These are phyloP conservation scores for Sturmia bella DNA, from an alignment of 2,888 invertebrate genomes.

Conservation along the genomic window DNA sequence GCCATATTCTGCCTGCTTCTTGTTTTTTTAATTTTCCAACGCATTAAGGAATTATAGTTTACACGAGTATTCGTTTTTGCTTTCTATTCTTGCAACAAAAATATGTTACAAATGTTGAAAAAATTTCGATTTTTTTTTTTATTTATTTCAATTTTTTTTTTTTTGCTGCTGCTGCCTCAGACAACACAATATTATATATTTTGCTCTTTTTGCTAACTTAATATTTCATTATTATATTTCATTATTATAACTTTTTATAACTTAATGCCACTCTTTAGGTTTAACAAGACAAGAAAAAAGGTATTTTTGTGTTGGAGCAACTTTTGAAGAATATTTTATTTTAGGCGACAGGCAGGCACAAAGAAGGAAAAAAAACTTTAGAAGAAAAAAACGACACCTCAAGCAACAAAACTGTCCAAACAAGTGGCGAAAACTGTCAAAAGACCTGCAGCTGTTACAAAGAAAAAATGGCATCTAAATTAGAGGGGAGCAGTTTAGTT, in stretches of 20 bases:
- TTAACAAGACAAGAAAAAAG: slow-evolving; percentile 1
- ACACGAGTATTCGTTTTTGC: no score
- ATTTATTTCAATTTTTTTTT: slow-evolving; percentile 59
- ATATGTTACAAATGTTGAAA: slow-evolving; percentile 66
- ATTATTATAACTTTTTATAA: slow-evolving; percentile 4
- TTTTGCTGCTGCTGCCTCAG: slow-evolving; percentile 12
- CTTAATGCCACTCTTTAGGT: slow-evolving; percentile 10
- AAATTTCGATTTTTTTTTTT: slow-evolving; percentile 57
- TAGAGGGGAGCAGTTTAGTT: slow-evolving; percentile 67
- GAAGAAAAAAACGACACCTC: slow-evolving; percentile 59
- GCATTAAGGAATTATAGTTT: neutral
- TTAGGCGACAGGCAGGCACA: neutral
- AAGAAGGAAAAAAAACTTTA: neutral
- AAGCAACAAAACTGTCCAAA: slow-evolving; percentile 68
- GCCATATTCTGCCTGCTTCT: neutral
- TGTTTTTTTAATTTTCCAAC: neutral
- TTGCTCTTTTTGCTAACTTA: slow-evolving; percentile 1
- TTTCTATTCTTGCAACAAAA: slow-evolving; percentile 30
- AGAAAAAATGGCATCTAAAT: slow-evolving; percentile 72
- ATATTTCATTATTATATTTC: slow-evolving; percentile 4
- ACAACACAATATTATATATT: slow-evolving; percentile 21
- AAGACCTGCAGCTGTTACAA: slow-evolving; percentile 71
- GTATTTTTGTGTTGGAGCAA: slow-evolving; percentile 18
- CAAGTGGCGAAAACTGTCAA: slow-evolving; percentile 68
- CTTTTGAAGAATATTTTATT: slow-evolving; percentile 32